Percentiles rank a stretch among this genome's conserved stretches.
Conservation (phyloP, 1,140 invertebrate genomes). For the Lineus longissimus region DNA sequence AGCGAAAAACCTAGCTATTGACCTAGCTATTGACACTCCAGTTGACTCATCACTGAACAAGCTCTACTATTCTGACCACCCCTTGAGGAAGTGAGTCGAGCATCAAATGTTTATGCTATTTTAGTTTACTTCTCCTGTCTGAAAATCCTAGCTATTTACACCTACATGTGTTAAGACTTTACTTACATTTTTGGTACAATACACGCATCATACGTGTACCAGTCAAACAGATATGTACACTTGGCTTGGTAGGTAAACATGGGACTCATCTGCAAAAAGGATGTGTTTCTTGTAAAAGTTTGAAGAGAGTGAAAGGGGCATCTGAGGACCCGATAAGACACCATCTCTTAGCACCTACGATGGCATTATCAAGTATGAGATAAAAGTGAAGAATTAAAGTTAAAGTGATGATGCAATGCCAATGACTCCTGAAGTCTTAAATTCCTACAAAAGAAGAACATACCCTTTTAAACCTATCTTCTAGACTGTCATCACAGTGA, state of each 20-base stretch:
- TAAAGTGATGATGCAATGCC: background rate
- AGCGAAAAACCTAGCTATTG: no score
- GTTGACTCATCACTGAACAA: no score
- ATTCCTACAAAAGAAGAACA: background rate
- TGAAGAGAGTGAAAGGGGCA: no score
- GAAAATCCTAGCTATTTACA: no score
- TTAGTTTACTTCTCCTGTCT: background rate
- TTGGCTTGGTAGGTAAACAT: background rate
- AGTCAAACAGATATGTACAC: slow-evolving; percentile 6
- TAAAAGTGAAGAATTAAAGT: no score
- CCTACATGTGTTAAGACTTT: slow-evolving; percentile 7
- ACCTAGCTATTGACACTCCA: no score
- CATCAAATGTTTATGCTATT: no score
- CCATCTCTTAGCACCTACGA: no score
- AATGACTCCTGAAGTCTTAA: background rate
- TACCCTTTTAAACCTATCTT: slow-evolving; percentile 2
- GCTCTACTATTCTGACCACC: no score
- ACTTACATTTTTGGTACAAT: background rate
- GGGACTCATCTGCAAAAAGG: slow-evolving; percentile 16
- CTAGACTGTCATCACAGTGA: slow-evolving; percentile 24
- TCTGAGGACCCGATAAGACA: no score
- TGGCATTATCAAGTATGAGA: no score
- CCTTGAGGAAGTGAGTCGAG: no score
- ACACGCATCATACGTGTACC: background rate
- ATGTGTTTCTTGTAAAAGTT: background rate